These are phyloP conservation scores for Heliconius melpomene DNA, from an alignment of 1,140 invertebrate species.

Conservation along the genomic window DNA sequence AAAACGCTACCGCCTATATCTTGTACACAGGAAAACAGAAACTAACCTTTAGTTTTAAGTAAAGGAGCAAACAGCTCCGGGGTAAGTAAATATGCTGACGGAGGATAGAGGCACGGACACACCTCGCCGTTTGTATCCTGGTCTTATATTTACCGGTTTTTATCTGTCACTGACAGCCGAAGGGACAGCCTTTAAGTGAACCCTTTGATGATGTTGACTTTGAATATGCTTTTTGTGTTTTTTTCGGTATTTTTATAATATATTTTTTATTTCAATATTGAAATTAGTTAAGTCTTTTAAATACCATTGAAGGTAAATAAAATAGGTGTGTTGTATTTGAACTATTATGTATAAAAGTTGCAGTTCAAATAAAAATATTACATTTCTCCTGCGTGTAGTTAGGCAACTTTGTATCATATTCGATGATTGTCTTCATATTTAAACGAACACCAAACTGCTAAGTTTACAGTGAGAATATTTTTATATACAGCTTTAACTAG, in stretches of 20 bases:
- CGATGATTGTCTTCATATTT: too few relatives aligned
- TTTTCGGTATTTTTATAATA: conserved; percentile 18
- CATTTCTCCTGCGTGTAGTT: too few relatives aligned
- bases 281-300: neutral
- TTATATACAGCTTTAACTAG: too few relatives aligned
- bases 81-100: conserved; percentile 77
- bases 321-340: neutral
- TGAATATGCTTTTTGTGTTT: conserved; percentile 28
- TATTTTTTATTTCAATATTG: neutral
- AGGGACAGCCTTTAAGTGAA: conserved; percentile 62
- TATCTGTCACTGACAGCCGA: conserved; percentile 70
- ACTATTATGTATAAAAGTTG: too few relatives aligned
- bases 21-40: conserved; percentile 35
- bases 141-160: conserved; percentile 56
- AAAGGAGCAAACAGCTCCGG: conserved; percentile 73
- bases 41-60: conserved; percentile 67
- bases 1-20: conserved; percentile 33
- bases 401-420: too few relatives aligned
- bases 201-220: conserved; percentile 67
- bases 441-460: too few relatives aligned
- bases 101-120: conserved; percentile 70
- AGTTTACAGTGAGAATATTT: too few relatives aligned
- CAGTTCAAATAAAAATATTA: too few relatives aligned
- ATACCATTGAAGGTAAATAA: neutral
- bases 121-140: conserved; percentile 60